phyloP scores from a whole-genome alignment of 2,888 invertebrate genomes.

The Thera britannica region DNA sequence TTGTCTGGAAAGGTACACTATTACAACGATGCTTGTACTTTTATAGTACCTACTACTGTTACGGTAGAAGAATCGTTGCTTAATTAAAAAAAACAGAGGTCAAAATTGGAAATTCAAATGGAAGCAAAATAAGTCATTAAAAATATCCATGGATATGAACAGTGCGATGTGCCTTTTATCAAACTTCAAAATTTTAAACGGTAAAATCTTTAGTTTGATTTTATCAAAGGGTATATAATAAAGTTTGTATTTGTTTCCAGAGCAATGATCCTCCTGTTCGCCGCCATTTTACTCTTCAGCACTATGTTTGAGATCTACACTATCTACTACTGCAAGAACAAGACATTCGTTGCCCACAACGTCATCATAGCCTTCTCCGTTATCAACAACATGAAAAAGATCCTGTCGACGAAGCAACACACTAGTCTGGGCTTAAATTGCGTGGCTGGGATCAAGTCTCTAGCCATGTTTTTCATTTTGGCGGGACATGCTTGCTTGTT shows the following conservation, averaged over 20 bases:
- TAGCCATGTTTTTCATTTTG: constrained; percentile 88
- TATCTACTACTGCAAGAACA: constrained; percentile 59
- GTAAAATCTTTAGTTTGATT: no score
- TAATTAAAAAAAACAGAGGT: no score
- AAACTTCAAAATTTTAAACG: no score
- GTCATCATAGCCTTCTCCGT: constrained; percentile 84
- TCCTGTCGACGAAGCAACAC: constrained; percentile 82
- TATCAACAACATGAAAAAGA: constrained; percentile 85
- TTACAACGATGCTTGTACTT: no score
- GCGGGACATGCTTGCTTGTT: constrained; percentile 88
- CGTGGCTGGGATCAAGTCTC: constrained; percentile 86
- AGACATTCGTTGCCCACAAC: constrained; percentile 56
- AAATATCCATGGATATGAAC: no score
- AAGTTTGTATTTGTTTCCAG: constrained; percentile 60
- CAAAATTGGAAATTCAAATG: no score
- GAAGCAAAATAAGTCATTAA: no score
- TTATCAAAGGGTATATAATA: no score
- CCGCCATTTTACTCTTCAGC: constrained; percentile 70
- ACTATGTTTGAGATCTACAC: constrained; percentile 78
- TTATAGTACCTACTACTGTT: no score
- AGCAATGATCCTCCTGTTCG: constrained; percentile 74
- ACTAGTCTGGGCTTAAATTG: constrained; percentile 87
- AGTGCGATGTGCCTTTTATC: no score
- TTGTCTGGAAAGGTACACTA: no score
- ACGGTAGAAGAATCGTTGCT: no score